Percentiles rank a stretch among this genome's conserved stretches.
Conservation (phyloP, 2,113 vertebrate species). For the Oenanthe oenanthe region DNA sequence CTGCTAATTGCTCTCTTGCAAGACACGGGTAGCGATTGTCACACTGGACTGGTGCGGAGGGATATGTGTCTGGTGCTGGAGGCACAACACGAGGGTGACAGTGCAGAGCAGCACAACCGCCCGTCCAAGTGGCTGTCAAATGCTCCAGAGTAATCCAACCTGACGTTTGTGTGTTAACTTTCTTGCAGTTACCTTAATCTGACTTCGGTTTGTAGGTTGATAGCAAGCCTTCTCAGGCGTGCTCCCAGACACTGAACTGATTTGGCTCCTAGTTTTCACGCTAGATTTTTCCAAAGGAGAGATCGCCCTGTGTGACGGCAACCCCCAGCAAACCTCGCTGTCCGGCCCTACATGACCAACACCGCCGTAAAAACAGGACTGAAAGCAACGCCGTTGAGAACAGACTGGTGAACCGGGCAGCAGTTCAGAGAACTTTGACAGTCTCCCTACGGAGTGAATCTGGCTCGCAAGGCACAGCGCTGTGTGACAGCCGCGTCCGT, state of each 20-base stretch:
- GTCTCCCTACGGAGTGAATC: accelerated
- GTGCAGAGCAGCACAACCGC: neutral
- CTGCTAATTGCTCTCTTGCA: too few species aligned
- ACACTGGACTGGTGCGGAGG: neutral
- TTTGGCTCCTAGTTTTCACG: neutral
- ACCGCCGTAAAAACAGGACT: neutral
- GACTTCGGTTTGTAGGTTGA: neutral
- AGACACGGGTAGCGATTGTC: too few species aligned
- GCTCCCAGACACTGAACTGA: neutral
- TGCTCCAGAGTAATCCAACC: neutral
- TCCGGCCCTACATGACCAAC: accelerated
- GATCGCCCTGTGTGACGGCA: accelerated
- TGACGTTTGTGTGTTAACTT: neutral
- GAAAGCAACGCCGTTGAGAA: neutral
- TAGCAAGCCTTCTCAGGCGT: neutral
- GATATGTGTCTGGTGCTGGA: neutral
- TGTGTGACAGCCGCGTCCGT: neutral
- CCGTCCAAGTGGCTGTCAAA: neutral
- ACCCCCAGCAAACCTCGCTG: neutral
- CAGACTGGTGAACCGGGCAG: too few species aligned
- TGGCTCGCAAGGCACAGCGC: neutral
- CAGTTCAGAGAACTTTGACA: neutral
- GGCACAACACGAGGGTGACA: neutral
- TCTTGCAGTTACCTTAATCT: neutral
- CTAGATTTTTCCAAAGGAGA: neutral